Conservation (phyloP, 30 jellyfish, hydroid and myxozoan genomes). For the Turritopsis dohrnii region DNA sequence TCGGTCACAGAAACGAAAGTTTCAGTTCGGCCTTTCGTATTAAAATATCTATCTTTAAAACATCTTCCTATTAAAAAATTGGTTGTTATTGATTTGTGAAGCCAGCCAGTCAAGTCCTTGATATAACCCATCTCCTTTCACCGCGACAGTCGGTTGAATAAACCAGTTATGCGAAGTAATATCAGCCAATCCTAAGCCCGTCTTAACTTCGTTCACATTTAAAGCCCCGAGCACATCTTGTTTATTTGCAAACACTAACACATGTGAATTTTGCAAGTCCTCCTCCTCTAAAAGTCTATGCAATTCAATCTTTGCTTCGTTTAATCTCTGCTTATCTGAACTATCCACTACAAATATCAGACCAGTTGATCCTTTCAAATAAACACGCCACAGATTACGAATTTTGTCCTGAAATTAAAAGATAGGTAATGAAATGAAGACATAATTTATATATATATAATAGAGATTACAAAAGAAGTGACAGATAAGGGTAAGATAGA, state of each 20-base stretch:
- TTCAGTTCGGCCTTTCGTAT: background rate
- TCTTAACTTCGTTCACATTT: constrained; percentile 73
- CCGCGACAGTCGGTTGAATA: constrained; percentile 91
- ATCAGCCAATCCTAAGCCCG: constrained; percentile 58
- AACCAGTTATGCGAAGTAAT: constrained; percentile 82
- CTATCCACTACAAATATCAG: constrained; percentile 88
- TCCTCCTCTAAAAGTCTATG: constrained; percentile 73
- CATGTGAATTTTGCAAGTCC: constrained; percentile 82
- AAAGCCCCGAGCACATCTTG: constrained; percentile 98
- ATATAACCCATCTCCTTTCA: constrained; percentile 89
- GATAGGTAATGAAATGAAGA: background rate
- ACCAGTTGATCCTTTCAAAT: constrained; percentile 92
- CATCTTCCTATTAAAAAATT: constrained; percentile 32
- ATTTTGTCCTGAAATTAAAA: constrained; percentile 55
- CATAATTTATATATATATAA: no score
- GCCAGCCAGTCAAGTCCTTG: constrained; percentile 97
- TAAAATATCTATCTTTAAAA: constrained; percentile 12
- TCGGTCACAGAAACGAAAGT: background rate
- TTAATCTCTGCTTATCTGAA: constrained; percentile 74
- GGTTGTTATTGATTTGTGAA: constrained; percentile 50
- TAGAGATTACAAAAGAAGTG: no score
- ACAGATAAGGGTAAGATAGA: no score
- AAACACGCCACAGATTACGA: constrained; percentile 94
- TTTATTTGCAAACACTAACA: constrained; percentile 85
- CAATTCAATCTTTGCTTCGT: constrained; percentile 79